Evolutionary conservation across 2,888 invertebrate genomes (phyloP), one percentile per base, ranked within the genome.

Genomic region (Scelioninae gen. 1): DNA sequence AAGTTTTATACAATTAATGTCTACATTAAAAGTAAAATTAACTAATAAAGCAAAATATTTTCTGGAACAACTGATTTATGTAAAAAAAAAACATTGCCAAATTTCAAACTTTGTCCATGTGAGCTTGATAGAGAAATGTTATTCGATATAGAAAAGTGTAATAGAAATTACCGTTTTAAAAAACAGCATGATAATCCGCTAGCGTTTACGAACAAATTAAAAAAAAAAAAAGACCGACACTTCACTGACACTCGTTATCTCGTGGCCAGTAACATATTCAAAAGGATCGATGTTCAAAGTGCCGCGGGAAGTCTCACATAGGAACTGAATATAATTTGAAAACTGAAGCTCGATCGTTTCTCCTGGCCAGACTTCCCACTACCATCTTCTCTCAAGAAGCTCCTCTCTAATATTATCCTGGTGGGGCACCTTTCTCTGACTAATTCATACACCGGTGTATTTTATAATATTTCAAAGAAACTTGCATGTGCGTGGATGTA

Each of bases 391-490:
- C 76, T 53, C 69, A 85, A 88, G 89, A 90, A 88, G 89, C 89
- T 91, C 91, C 91, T 90, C 91, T 91, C 91, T 91, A 91, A 91
- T 91, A 89, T 90, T 82, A 86, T 23, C 72, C 85, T 85, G 84
- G 84, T 87, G 86, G 88, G 88, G 90, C 90, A 90, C 90, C 90
- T 90, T 90, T 90, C 90, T 90, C 90, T 87, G 86, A 75, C 78
- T 83, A 81, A 66, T 83, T 77, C 80, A 77, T 82, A 74, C 76
- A 38, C 55, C 76, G 74, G 62, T 16, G 60, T 75, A 49, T 72
- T 66, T 80, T 75, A 80, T 45, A 66, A 77, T 84, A 69, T 72
- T 80, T 63, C 69, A 63, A 69, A 60, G 55, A 62, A 69, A 69
- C 68, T 32, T 32, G 62, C 69, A 40, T 69, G 32, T 66, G 74